Evolutionary conservation across 30 jellyfish, hydroid and myxozoan species (phyloP).

Genomic region (Turritopsis dohrnii): DNA sequence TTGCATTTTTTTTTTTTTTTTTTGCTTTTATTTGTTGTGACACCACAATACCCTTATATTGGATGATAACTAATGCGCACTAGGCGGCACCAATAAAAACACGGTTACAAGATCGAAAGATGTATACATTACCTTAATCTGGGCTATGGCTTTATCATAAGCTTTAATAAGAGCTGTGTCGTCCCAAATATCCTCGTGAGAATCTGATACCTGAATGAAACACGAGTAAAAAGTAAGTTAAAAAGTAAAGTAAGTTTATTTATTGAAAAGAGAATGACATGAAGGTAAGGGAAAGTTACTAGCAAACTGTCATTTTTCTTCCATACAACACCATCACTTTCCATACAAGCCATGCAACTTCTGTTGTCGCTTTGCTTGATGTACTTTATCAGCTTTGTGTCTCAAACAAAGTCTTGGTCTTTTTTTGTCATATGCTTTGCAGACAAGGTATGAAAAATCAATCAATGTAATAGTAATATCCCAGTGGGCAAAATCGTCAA

Average conservation of each 20-base stretch:
- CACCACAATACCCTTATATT: too few relatives aligned
- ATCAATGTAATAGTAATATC: too few relatives aligned
- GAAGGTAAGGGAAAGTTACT: neutral
- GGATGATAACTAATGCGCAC: too few relatives aligned
- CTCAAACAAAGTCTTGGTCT: too few relatives aligned
- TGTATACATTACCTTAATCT: conserved; percentile 38
- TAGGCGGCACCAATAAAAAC: too few relatives aligned
- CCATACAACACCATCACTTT: conserved; percentile 2
- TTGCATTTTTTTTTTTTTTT: too few relatives aligned
- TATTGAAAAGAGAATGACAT: neutral
- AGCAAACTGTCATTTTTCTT: neutral
- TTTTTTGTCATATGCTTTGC: too few relatives aligned
- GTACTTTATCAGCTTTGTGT: too few relatives aligned
- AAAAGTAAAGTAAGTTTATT: neutral
- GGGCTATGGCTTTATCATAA: conserved; percentile 62
- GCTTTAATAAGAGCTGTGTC: conserved; percentile 82
- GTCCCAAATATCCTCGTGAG: conserved; percentile 75
- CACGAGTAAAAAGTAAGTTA: neutral
- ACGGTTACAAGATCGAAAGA: neutral
- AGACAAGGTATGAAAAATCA: too few relatives aligned
- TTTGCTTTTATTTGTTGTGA: too few relatives aligned
- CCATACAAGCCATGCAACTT: conserved; percentile 9
- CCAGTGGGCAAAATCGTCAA: too few relatives aligned
- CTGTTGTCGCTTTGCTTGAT: neutral
- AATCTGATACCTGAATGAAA: neutral